Evolutionary conservation across 1,140 invertebrate genomes (phyloP).

Genomic region (Sitobion miscanthi): DNA sequence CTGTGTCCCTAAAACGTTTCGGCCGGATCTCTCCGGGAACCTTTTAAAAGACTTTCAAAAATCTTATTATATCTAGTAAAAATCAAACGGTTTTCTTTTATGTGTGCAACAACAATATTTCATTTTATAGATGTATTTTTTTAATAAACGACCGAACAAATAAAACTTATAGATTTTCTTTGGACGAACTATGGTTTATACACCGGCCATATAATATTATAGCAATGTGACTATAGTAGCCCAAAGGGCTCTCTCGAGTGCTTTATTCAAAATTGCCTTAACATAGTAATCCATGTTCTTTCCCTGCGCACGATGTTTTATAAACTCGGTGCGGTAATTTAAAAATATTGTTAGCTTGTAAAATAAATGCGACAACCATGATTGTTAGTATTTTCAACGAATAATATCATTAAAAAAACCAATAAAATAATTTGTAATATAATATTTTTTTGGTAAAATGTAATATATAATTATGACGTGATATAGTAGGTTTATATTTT

Average conservation of each 20-base stretch:
- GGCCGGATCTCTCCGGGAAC: background rate
- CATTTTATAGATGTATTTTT: slow-evolving; percentile 22
- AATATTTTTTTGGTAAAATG: background rate
- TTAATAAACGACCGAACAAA: background rate
- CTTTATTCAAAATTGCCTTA: background rate
- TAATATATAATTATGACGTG: background rate
- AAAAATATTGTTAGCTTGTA: background rate
- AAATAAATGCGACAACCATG: background rate
- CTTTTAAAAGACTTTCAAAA: background rate
- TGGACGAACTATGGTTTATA: background rate
- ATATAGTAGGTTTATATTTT: background rate
- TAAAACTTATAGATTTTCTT: background rate
- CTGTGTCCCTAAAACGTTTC: background rate
- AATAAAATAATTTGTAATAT: background rate
- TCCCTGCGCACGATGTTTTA: background rate
- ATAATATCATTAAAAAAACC: no score
- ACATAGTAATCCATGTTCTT: background rate
- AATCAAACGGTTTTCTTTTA: background rate
- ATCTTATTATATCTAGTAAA: slow-evolving; percentile 12
- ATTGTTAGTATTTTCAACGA: background rate
- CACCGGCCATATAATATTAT: background rate
- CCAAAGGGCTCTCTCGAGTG: background rate
- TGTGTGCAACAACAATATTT: background rate
- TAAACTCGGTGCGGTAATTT: background rate
- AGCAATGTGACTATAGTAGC: background rate